Evolutionary conservation across 1,140 invertebrate species (phyloP).

Genomic region (Steinernema feltiae): DNA sequence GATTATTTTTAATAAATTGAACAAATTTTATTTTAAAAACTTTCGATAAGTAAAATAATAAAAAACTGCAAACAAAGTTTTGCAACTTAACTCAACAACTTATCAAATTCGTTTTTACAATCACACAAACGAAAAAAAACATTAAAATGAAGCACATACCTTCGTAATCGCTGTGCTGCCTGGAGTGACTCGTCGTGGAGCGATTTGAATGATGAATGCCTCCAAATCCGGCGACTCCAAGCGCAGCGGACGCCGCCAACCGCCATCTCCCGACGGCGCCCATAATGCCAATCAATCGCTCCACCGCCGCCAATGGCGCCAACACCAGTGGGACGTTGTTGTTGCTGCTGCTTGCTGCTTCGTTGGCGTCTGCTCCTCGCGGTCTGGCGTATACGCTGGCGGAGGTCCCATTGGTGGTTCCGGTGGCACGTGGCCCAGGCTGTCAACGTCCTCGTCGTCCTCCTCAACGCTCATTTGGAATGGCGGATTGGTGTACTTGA

Average conservation of each 20-base stretch:
- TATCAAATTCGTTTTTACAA: too few relatives aligned
- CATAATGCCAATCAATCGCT: background rate
- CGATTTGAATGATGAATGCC: background rate
- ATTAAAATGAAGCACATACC: background rate
- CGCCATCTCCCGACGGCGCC: background rate
- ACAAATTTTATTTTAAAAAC: too few relatives aligned
- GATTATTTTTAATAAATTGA: too few relatives aligned
- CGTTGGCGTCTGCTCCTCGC: background rate
- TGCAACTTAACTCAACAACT: too few relatives aligned
- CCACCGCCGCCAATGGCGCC: background rate
- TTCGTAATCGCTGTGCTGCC: background rate
- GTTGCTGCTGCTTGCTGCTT: too few relatives aligned
- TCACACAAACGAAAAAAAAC: background rate
- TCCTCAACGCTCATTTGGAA: slow-evolving; percentile 9
- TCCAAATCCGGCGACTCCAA: slow-evolving; percentile 9
- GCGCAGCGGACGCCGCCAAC: background rate
- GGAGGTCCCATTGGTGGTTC: background rate
- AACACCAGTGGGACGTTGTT: too few relatives aligned
- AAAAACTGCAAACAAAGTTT: too few relatives aligned
- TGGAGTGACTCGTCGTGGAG: background rate
- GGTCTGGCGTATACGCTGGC: background rate
- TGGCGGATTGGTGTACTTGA: background rate
- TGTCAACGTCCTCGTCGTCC: background rate
- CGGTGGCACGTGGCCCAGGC: background rate
- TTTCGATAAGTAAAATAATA: too few relatives aligned